Base-by-base conservation (phyloP, 2,797 vertebrate genomes). In the Salmo trutta region DNA sequence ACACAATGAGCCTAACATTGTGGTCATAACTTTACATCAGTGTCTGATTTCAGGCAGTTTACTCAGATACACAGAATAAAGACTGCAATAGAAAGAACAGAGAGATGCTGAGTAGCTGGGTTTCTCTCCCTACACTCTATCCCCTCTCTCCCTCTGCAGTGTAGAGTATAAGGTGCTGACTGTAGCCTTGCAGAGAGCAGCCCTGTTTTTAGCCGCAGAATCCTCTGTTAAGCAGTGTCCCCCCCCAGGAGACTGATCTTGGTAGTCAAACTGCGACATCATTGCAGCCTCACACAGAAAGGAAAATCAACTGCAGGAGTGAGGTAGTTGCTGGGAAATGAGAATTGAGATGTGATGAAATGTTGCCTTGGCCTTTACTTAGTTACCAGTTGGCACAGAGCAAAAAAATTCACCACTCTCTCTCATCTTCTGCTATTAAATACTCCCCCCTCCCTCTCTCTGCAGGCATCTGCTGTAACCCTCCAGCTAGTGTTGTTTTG, bases 401-500 rank as follows among this genome's bases (percentile, higher is more conserved):
- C 59, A 24, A 8, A 21, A 21, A 10, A 8, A 24, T 74, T 72
- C 27, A 17, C 14, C 64, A 16, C 2, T 29, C 41, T 47, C 41
- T 47, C 41, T 47, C 19, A 36, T 17, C 31, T 33, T 31, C 3
- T 33, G 31, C 33, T 69, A 31, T 69, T 41, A 7, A 16, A 71
- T 33, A 21, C 66, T 19, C 29, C 14, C 47, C 76, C n/a, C 27
- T 36, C 59, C 5, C 27, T 41, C 14, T n/a, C 8, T 16, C 62
- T 33, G 0, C n/a, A 95, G 94, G 93, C 87, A 75, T 83, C 88
- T 51, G 89, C 89, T 0, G 85, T 97, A 75, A 94, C 95, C 1
- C 92, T 98, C 15, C 96, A 99, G 92, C 89, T 98, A 15, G 93
- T 97, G 27, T 98, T 99, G 24, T 84, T 94, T 98, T 51, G 97